Base-by-base conservation (phyloP, 2,113 vertebrate genomes). In the Climacteris rufus region DNA sequence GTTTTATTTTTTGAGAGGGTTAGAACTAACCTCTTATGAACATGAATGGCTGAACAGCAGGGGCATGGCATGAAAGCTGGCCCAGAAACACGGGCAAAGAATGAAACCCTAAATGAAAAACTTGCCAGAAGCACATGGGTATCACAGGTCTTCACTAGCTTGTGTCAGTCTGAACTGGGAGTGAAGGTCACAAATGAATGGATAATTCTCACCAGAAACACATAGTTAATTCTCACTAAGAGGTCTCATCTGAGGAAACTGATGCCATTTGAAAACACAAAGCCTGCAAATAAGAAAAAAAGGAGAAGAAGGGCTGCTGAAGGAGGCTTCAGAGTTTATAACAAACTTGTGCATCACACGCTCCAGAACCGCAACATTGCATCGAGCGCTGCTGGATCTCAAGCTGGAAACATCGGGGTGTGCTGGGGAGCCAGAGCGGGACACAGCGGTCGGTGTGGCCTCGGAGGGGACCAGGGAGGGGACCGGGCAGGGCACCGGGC, bases 41-140 rank as follows among this genome's bases (percentile, higher is more conserved):
- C 78, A 61, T 42, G 72, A 96, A 83, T 69, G 81, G 80, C 74
- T 72, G 13, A 86, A 66, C 87, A 90, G 92, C 94, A 78, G 93
- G 96, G 33, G 57, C 61, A 71, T 6, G 44, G 84, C 68, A 78
- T 85, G 82, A 94, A 83, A 90, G 90, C 63, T 92, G 66, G 68
- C 89, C 89, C 59, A 89, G 75, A 91, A 93, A 69, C 2, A 13
- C 21, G 4, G 30, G 53, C 13, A 76, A 69, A 72, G 77, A 87
- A 83, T 1, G 2, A 83, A 87, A 79, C 5, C 21, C 30, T 40
- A 49, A 75, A 50, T 24, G 53, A 71, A 89, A 87, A 60, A 17
- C 42, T 47, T 54, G 54, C 61, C 60, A 37, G 31, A 70, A 90
- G 49, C 70, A 54, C 40, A 45, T 1, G 4, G 31, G 8, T 74